Evolutionary conservation across 2,888 invertebrate species (phyloP), one percentile per base, ranked within the genome.

Genomic region (Cryptophagus acutangulus): DNA sequence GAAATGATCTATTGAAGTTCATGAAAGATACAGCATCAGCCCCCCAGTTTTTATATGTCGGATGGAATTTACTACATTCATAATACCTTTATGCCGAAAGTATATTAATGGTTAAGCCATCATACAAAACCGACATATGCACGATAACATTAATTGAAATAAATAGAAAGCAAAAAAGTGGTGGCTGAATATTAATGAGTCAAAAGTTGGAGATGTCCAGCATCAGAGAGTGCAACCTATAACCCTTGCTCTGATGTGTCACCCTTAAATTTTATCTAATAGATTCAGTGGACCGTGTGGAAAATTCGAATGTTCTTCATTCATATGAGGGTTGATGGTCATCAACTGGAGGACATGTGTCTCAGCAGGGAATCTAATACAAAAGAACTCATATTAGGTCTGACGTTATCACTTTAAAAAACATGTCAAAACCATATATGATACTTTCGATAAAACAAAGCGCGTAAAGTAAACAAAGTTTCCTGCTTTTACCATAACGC

Each of bases 1-100:
- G 65, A 63, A 63, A 63, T 67, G 66, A 65, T 66, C 65, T 65
- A 65, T 62, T 57, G 60, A 58, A 53, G 48, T 51, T 51, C 60
- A 61, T 67, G 67, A 68, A 63, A 61, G 63, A 68, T 68, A 58
- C 48, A 16, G 13, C 16, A 31, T 26, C 10, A 13, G 16, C 43
- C 54, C 45, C 31, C 6, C 6, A 5, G 26, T 26, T 41, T n/a
- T n/a, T n/a, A n/a, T n/a, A n/a, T 43, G 45, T 41, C 38, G 38
- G 43, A 36, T 26, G 24, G 45, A 43, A 46, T 47, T 44, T 48
- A 48, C 42, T 31, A 30, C 36, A n/a, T 26, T 26, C 26, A 26
- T n/a, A 26, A 26, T 26, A 26, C 26, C n/a, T n/a, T n/a, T n/a
- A n/a, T n/a, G n/a, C n/a, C n/a, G n/a, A n/a, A n/a, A n/a, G n/a